Percentiles rank a stretch among this genome's conserved stretches.
Evolutionary conservation across 2,888 invertebrate genomes (phyloP).

Genomic region (Pseudanteris insignis): DNA sequence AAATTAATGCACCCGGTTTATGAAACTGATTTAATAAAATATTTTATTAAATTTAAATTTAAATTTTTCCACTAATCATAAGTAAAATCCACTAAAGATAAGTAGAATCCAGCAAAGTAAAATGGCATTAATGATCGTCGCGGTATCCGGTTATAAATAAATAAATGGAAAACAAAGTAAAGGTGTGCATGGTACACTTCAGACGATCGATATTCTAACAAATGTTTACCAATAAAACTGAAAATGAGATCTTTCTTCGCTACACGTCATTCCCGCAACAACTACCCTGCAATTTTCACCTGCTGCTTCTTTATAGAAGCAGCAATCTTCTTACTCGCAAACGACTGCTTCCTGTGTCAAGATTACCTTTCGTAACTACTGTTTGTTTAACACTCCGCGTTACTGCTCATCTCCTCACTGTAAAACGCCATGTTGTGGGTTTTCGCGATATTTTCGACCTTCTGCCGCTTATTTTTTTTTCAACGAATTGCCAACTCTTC

Average conservation of each 20-base stretch:
- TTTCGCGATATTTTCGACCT: constrained; percentile 52
- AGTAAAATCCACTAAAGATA: too few species aligned
- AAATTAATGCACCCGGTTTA: too few species aligned
- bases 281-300: constrained; percentile 56
- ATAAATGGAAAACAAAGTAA: too few species aligned
- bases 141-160: too few species aligned
- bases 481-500: constrained; percentile 16
- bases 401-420: constrained; percentile 55
- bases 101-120: too few species aligned
- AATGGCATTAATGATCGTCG: too few species aligned
- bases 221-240: constrained; percentile 62
- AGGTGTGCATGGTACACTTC: too few species aligned
- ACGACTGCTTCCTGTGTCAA: constrained; percentile 45
- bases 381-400: constrained; percentile 60
- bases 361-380: constrained; percentile 59
- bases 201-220: constrained; percentile 54
- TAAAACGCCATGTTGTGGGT: constrained; percentile 53
- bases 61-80: too few species aligned
- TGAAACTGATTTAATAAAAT: too few species aligned
- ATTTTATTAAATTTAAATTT: too few species aligned
- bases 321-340: constrained; percentile 44
- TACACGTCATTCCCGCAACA: constrained; percentile 30
- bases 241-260: constrained; percentile 34
- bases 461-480: constrained; percentile 29
- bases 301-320: constrained; percentile 48